Evolutionary conservation across 2,113 vertebrate species (phyloP), one percentile per base, ranked within the genome.

Genomic region (Elachura formosa): DNA sequence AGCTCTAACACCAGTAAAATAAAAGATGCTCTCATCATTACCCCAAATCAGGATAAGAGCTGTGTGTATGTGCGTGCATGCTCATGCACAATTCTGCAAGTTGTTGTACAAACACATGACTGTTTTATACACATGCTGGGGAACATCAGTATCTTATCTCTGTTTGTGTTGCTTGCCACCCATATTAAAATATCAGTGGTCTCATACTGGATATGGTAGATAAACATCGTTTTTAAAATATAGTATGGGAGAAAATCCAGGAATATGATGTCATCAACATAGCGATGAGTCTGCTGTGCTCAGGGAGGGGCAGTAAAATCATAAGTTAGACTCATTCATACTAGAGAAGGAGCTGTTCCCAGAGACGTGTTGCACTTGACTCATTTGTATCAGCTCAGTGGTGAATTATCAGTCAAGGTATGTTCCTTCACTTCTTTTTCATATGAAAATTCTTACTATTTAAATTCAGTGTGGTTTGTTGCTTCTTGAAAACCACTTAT

Each of bases 221-320:
- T 33, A 89, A 92, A 79, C 1, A 11, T 9, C 62, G 22, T 8
- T 84, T 88, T 92, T 91, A 62, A 66, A 41, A 55, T 71, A 73
- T 5, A 45, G 46, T 31, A 51, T 43, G 74, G 83, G 84, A 96
- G 48, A 86, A 96, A 96, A 91, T 86, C 94, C 95, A 96, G 85
- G 87, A 95, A 40, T 54, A 4, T 96, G 94, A 96, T 74, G 78
- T 96, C 96, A 95, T 74, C 88, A 78, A 51, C 18, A 79, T 90
- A 74, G 91, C 78, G 38, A 92, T 96, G 95, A 93, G 93, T 83
- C 85, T 92, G 46, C 84, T 91, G 48, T 75, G n/a, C 73, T 87
- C 68, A 90, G 91, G 95, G 96, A 92, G 89, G 89, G 95, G 83
- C 91, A 97, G 72, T 55, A 89, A 93, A 90, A 94, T 10, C 83